Percentiles rank a stretch among this genome's conserved stretches.
phyloP scores from a whole-genome alignment of 1,140 invertebrate genomes.

The Dendrolimus kikuchii region DNA sequence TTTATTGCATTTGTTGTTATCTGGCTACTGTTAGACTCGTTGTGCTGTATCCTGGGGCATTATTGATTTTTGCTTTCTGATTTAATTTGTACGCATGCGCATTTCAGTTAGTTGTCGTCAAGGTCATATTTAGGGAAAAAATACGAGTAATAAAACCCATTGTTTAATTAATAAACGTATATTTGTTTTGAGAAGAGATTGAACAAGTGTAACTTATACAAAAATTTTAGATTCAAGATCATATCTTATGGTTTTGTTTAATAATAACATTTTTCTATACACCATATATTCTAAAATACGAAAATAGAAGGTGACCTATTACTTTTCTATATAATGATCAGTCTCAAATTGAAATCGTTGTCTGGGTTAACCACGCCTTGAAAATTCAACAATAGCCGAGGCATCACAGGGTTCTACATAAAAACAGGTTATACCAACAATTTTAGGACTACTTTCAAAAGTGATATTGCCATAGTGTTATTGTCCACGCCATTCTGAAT shows the following conservation, averaged over 20 bases:
- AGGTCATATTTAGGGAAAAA: conserved; percentile 27
- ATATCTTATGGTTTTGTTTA: too few relatives aligned
- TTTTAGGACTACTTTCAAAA: too few relatives aligned
- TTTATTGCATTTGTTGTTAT: conserved; percentile 43
- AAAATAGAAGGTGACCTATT: conserved; percentile 63
- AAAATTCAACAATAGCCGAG: conserved; percentile 8
- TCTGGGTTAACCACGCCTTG: conserved; percentile 37
- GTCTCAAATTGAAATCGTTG: conserved; percentile 56
- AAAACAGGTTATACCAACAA: too few relatives aligned
- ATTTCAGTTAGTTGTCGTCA: conserved; percentile 22
- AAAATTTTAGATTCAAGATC: too few relatives aligned
- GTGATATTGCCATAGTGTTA: conserved; percentile 10
- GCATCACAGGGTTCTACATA: too few relatives aligned
- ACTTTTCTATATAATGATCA: conserved; percentile 58
- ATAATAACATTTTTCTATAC: too few relatives aligned
- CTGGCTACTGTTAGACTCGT: conserved; percentile 22
- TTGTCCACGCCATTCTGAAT: conserved; percentile 72
- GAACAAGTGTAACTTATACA: conserved; percentile 19
- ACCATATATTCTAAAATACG: conserved; percentile 25
- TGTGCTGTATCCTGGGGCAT: conserved; percentile 24
- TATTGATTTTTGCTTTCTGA: conserved; percentile 49
- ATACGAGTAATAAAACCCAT: conserved; percentile 23
- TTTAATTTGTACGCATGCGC: conserved; percentile 49
- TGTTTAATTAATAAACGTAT: conserved; percentile 25
- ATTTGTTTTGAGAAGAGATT: conserved; percentile 44